Conservation (phyloP, 2,888 invertebrate genomes). For the Pristionchus exspectatus region DNA sequence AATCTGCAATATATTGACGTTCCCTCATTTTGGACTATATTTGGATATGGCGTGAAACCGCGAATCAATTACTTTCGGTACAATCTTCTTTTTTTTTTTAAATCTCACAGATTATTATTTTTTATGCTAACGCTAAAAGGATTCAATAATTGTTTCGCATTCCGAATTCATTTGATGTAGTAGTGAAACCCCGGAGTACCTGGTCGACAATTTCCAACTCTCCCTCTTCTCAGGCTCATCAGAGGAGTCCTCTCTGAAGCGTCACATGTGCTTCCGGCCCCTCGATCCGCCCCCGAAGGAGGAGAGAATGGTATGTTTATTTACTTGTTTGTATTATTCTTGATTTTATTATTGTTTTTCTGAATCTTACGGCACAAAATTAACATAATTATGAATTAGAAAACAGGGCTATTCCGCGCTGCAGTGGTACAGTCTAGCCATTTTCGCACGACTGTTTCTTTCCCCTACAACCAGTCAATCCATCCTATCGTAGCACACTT, state of each 20-base stretch:
- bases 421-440: too few species aligned
- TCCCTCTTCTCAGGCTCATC: not conserved
- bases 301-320: constrained; percentile 39
- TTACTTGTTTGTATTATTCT: not conserved
- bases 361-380: too few species aligned
- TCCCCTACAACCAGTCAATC: not conserved
- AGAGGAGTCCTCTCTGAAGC: constrained; percentile 36
- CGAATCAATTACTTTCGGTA: too few species aligned
- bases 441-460: too few species aligned
- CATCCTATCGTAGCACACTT: not conserved
- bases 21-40: too few species aligned
- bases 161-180: not conserved
- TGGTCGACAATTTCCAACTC: not conserved
- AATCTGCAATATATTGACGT: too few species aligned
- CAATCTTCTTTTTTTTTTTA: too few species aligned
- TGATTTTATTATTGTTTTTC: not conserved
- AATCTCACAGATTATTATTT: too few species aligned
- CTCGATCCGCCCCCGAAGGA: constrained; percentile 43
- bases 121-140: too few species aligned
- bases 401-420: too few species aligned
- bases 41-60: too few species aligned
- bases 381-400: too few species aligned
- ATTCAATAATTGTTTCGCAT: not conserved
- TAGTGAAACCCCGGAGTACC: not conserved
- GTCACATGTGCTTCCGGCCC: not conserved